A percentile compares a stretch with the other conserved stretches of the same genome.
These are phyloP conservation scores for Aptenodytes patagonicus DNA, from an alignment of 2,113 vertebrate genomes.

Conservation along the genomic window DNA sequence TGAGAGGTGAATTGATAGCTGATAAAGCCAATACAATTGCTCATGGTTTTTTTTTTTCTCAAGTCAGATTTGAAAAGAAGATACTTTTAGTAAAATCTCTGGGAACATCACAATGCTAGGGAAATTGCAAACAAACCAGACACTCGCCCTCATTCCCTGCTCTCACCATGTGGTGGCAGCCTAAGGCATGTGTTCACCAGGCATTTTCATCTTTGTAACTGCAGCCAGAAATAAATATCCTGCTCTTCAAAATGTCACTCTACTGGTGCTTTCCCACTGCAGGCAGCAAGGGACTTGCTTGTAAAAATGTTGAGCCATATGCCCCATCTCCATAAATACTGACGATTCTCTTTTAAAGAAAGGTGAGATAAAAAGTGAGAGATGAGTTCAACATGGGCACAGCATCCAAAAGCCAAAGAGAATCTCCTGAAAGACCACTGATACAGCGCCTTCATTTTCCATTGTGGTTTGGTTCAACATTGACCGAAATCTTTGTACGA, in stretches of 20 bases:
- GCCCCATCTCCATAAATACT: neutral
- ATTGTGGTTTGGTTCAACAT: neutral
- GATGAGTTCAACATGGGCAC: neutral
- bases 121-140: neutral
- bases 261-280: neutral
- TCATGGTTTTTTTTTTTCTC: neutral
- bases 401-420: neutral
- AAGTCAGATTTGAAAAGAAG: neutral
- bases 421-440: neutral
- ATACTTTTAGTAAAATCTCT: neutral
- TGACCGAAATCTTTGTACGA: neutral
- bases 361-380: neutral
- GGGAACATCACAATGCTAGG: neutral
- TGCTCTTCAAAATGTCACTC: neutral
- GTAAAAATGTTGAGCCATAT: constrained; percentile 6
- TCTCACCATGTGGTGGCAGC: constrained; percentile 75
- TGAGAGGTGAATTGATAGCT: neutral
- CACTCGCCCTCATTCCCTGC: neutral
- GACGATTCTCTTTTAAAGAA: neutral
- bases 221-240: neutral
- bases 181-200: constrained; percentile 65
- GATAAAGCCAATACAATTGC: neutral
- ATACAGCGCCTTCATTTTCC: neutral
- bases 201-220: neutral
- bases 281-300: neutral